Evolutionary conservation across 2,797 vertebrate genomes (phyloP), one percentile per base, ranked within the genome.

Genomic region (Megalops cyprinoides): DNA sequence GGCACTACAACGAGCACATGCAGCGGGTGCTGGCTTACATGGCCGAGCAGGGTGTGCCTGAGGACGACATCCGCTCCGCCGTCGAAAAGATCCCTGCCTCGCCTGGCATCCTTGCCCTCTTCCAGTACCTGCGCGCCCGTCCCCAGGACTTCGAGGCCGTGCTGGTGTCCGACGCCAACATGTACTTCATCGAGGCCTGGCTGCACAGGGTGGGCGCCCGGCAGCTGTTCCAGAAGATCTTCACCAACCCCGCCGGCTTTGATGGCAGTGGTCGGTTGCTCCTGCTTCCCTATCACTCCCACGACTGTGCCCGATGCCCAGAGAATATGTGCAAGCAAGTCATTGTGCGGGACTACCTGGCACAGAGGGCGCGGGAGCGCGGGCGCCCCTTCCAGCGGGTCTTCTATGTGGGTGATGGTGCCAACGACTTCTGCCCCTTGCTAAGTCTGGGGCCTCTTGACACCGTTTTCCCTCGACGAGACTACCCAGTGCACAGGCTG

Each of bases 321-420:
- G 88, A 94, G 83, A 99, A 99, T 91, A 97, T 98, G 97, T 99
- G 98, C 93, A 99, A 99, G 86, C 95, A 96, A 88, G 94, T 93
- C 39, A 95, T 97, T 85, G 91, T 99, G 0, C 87, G 87, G 0
- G 96, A 98, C 10, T 98, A 97, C 90, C 87, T 98, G 87, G 88
- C 87, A 0, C 84, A 87, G 77, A 87, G 96, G 28, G 91, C 94
- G 15, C 92, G 89, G 78, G 94, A 98, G 81, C 90, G 86, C 0
- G 94, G 94, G 0, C 90, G 90, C n/a, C 88, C 95, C 44, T 98
- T 97, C 77, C 95, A 96, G 86, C 92, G 92, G 67, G 92, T 98
- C 0, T 94, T 98, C 87, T 99, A 98, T 67, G 91, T 98, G 0
- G 97, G 98, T 0, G 98, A 98, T 0, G 97, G 97, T 0, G 95